Evolutionary conservation across 92 coral and sea anemone genomes (phyloP), one percentile per base, ranked within the genome.

Genomic region (Zoanthus sociatus): DNA sequence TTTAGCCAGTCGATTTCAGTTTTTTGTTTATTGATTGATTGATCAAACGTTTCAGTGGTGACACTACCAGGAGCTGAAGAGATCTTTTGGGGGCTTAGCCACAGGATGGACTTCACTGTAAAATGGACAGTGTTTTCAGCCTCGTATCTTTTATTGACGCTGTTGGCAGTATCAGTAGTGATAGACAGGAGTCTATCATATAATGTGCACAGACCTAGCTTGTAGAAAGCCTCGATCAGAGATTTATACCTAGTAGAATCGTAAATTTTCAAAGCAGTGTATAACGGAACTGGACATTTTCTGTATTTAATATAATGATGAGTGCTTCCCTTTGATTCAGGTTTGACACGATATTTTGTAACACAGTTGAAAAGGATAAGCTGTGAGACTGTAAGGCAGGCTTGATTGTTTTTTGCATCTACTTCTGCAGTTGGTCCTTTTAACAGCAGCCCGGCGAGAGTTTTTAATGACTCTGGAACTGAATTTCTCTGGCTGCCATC

Each of bases 271-370:
- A 94, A 71, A 14, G 93, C 92, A 32, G 87, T 56, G 78, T 87
- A 94, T 18, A 91, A 77, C 18, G 93, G 92, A 9, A 92, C 81
- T 5, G 96, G 96, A 75, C 92, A 90, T 70, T 92, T 95, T 73
- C 84, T 90, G 54, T 30, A 17, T 83, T 84, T 84, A 54, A 14
- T 60, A 60, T 84, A 91, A 37, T 37, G 89, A 37, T 37, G 89
- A 32, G n/a, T 46, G 67, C 53, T 47, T 26, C 9, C 79, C 26
- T 15, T 50, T 76, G 66, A 55, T 20, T 56, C 73, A 30, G 73
- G 44, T 58, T 45, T 33, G 60, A 7, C 60, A 17, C 61, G 76
- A 17, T 13, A 14, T 18, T n/a, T 14, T 5, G 81, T 0, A 60
- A 74, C 44, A 47, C 82, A 48, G 83, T 74, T 86, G 45, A 86